Conservation (phyloP, 2,888 invertebrate species). For the Trachelus troglodyta region DNA sequence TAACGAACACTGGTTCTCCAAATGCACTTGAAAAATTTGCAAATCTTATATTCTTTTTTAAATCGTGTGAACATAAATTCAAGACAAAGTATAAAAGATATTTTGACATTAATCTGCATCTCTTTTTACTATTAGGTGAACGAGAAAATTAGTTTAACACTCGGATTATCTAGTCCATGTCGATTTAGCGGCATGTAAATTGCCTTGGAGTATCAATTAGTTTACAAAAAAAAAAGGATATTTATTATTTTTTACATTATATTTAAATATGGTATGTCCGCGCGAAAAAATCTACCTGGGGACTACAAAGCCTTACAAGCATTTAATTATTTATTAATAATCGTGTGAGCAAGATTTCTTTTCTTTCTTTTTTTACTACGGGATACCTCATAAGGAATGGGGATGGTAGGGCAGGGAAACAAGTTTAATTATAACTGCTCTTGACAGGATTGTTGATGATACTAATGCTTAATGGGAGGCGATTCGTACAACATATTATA, state of each 20-base stretch:
- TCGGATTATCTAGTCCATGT: background rate
- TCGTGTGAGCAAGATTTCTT: background rate
- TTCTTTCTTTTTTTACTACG: slow-evolving; percentile 10
- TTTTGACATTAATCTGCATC: background rate
- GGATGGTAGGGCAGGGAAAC: background rate
- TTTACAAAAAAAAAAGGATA: background rate
- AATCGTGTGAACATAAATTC: background rate
- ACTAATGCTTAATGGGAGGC: slow-evolving; percentile 13
- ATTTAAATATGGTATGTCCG: background rate
- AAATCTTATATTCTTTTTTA: too few relatives aligned
- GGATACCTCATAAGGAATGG: slow-evolving; percentile 3
- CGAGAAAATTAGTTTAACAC: background rate
- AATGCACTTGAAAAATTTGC: too few relatives aligned
- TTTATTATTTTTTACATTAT: background rate
- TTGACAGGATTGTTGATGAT: slow-evolving; percentile 23
- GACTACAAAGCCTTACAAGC: background rate
- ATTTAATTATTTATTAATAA: background rate
- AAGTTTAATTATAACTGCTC: slow-evolving; percentile 15
- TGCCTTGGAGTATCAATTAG: background rate
- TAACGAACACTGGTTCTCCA: too few relatives aligned
- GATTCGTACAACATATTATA: slow-evolving; percentile 18
- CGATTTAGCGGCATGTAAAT: background rate
- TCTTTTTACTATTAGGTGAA: background rate
- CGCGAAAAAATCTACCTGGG: background rate
- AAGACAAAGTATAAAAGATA: background rate